These are phyloP conservation scores for Propithecus coquereli DNA, from an alignment of 2,113 vertebrate species.

Conservation along the genomic window DNA sequence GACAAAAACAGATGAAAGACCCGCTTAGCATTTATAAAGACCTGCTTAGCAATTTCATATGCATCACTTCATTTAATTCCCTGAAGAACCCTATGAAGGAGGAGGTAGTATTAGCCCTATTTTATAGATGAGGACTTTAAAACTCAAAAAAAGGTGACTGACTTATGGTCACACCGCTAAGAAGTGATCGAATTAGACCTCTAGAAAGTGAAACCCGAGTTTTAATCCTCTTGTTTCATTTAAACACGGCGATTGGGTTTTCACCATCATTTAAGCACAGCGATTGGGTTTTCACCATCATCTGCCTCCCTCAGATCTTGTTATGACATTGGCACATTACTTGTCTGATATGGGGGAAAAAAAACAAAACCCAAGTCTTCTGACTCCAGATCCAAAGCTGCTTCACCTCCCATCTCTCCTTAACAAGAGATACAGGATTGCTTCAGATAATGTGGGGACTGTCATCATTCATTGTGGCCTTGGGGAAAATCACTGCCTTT, in stretches of 20 bases:
- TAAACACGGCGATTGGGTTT: background rate
- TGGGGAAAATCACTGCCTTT: background rate
- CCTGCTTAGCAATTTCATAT: background rate
- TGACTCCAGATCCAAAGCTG: background rate
- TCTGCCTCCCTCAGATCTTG: background rate
- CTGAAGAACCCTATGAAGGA: background rate
- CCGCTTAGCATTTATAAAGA: background rate
- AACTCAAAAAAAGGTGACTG: background rate
- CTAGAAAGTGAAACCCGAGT: background rate
- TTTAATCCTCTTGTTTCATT: background rate
- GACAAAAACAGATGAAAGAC: background rate
- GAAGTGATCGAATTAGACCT: background rate
- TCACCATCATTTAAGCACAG: background rate
- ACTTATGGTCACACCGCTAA: background rate
- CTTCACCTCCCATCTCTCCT: background rate
- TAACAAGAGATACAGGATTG: background rate
- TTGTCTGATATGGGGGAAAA: background rate
- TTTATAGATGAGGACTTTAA: background rate
- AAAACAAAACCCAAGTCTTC: background rate
- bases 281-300: background rate
- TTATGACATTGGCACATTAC: background rate
- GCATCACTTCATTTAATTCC: background rate
- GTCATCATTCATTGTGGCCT: background rate
- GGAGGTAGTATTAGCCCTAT: background rate
- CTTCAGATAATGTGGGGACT: background rate